Evolutionary conservation across 2,113 vertebrate species (phyloP), one percentile per base, ranked within the genome.

Genomic region (Sylvietta virens): DNA sequence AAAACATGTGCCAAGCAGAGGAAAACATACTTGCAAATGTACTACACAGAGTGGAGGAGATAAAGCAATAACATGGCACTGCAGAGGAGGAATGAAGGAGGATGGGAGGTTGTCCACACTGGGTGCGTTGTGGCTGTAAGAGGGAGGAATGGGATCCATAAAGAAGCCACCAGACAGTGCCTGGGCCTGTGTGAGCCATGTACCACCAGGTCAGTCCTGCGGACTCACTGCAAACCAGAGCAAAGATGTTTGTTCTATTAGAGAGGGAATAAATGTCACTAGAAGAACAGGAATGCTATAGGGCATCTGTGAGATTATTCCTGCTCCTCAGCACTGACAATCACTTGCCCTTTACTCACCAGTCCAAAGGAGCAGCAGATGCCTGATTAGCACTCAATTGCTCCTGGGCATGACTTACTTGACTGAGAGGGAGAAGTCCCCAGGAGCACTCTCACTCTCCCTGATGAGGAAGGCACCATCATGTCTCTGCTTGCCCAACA

Each of bases 391-490:
- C 81, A 86, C 31, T 37, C 20, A 12, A 39, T 2, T 62, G 45
- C 77, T 80, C 47, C 72, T 73, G 77, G 92, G 86, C 81, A 87
- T 62, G 40, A 98, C 99, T 98, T 94, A 99, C 99, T 99, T 99
- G 96, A 99, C 99, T 4, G 99, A 99, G 73, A 99, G 98, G 35
- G 99, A 99, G 98, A 99, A 99, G 95, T 99, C 99, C 62, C 99
- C 99, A 1, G 99, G 99, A 47, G 99, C 99, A 6, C 99, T 99
- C 98, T 99, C 99, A 42, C 99, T 99, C 98, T 99, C 99, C 91
- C 99, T 98, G 96, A 99, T 99, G 64, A 99, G 99, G 96, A 99
- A 99, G 91, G 99, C 99, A 85, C 99, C 99, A 13, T 99, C 99
- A 0, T 99, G 99, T 98, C 99, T 98, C 98, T 99, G 99, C 98